Evolutionary conservation across 2,797 vertebrate species (phyloP), one percentile per base, ranked within the genome.

Genomic region (Rhodeus uyekii): DNA sequence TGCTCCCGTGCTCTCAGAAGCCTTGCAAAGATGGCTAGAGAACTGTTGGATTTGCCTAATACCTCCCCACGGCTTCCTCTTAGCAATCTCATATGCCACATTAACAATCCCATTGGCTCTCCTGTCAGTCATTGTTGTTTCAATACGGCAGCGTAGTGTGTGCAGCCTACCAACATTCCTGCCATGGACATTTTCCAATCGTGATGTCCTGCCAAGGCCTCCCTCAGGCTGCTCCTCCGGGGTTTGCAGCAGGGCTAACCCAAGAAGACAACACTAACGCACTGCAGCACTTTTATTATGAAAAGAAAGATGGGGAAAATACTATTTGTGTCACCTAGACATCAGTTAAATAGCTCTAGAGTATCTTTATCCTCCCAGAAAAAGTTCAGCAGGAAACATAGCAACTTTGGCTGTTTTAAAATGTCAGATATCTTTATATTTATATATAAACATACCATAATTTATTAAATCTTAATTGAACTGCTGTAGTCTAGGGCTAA

Each of bases 41-140:
- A 81, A 81, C 39, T 46, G 42, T 81, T 81, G 68, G 79, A 81
- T 81, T 61, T 73, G 68, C 12, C 42, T 64, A 81, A 80, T 81
- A 46, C 55, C 42, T 81, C 79, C 68, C 68, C 42, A 73, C 44
- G 58, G 79, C 29, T 81, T 73, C 22, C 58, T 81, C 58, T 73
- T 72, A 81, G 78, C 38, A 60, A 42, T 78, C 75, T 74, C 76
- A 38, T 38, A 78, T 82, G 80, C 50, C 80, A 78, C 75, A 82
- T 85, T 82, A 82, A 74, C 67, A 64, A 46, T 82, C 75, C 38
- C 61, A 34, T 29, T 75, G 55, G 76, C 68, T 75, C 69, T 61
- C 38, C 24, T 32, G n/a, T 81, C 79, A 81, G 50, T 74, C 68
- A 81, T 60, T 68, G 71, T 80, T 80, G 83, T 61, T 83, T 83